These are phyloP conservation scores for Zonotrichia leucophrys DNA, from an alignment of 2,113 vertebrate species.

Conservation along the genomic window DNA sequence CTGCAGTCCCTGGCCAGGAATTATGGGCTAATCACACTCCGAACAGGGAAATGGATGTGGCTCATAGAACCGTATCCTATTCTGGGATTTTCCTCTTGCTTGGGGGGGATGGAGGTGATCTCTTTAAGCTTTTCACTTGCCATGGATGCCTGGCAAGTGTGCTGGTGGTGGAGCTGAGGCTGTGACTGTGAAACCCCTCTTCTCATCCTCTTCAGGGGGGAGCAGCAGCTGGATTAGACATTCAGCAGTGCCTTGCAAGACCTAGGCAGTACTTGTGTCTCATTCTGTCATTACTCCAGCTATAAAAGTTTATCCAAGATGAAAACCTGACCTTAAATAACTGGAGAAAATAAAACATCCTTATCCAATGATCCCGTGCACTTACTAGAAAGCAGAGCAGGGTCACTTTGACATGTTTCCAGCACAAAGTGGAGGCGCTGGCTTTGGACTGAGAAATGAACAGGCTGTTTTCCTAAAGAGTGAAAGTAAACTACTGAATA, in stretches of 20 bases:
- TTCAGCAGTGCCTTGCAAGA: not conserved
- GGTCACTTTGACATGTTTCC: not conserved
- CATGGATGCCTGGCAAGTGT: not conserved
- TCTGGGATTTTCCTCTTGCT: not conserved
- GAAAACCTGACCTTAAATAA: not conserved
- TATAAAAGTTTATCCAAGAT: not conserved
- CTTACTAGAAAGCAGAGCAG: not conserved
- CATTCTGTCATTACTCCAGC: not conserved
- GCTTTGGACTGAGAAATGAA: not conserved
- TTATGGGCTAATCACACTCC: not conserved
- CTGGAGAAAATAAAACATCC: not conserved
- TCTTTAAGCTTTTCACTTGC: not conserved
- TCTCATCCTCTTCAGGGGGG: not conserved
- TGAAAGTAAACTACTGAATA: conserved; percentile 1
- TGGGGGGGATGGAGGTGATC: not conserved
- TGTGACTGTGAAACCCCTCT: not conserved
- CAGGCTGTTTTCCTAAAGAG: not conserved
- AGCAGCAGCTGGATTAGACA: not conserved
- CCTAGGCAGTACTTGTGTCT: not conserved
- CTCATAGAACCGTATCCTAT: not conserved
- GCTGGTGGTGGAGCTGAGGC: not conserved
- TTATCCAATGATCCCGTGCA: not conserved
- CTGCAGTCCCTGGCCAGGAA: not conserved
- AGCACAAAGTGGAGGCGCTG: not conserved
- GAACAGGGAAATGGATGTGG: not conserved